These are phyloP conservation scores for Eumacrocentrus americanus DNA, from an alignment of 2,888 invertebrate species.

Conservation along the genomic window DNA sequence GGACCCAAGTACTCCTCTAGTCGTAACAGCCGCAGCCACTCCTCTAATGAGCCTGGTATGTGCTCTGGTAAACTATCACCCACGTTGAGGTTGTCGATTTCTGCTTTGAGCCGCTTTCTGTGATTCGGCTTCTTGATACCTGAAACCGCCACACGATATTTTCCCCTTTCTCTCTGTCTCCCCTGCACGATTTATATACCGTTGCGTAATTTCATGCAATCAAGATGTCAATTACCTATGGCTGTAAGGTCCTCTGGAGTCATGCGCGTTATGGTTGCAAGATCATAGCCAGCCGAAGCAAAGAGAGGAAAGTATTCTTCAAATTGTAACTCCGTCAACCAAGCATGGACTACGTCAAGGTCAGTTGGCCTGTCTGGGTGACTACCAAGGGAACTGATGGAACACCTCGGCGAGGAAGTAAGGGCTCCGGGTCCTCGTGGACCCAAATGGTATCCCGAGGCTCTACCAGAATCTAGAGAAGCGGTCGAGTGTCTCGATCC, in stretches of 20 bases:
- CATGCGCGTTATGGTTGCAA: conserved; percentile 98
- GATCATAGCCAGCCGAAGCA: conserved; percentile 94
- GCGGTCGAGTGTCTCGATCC: conserved; percentile 90
- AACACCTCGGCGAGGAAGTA: conserved; percentile 70
- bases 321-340: conserved; percentile 92
- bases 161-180: neutral
- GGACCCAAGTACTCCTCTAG: conserved; percentile 92
- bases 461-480: conserved; percentile 88
- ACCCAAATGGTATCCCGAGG: conserved; percentile 76
- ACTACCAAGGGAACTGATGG: conserved; percentile 68
- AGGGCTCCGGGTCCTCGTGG: conserved; percentile 66
- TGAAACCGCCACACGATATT: conserved; percentile 31
- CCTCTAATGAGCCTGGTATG: conserved; percentile 90
- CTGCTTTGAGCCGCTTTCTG: conserved; percentile 92
- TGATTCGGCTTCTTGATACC: conserved; percentile 95
- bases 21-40: conserved; percentile 90
- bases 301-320: conserved; percentile 95
- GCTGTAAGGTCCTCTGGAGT: conserved; percentile 94
- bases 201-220: conserved; percentile 14
- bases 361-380: conserved; percentile 66
- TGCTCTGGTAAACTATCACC: conserved; percentile 95
- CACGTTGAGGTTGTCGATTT: conserved; percentile 92
- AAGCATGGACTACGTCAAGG: conserved; percentile 91
- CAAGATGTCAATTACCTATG: conserved; percentile 64
- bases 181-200: conserved; percentile 14